These are phyloP conservation scores for Myotis myotis DNA, from an alignment of 2,797 vertebrate genomes.

Conservation along the genomic window DNA sequence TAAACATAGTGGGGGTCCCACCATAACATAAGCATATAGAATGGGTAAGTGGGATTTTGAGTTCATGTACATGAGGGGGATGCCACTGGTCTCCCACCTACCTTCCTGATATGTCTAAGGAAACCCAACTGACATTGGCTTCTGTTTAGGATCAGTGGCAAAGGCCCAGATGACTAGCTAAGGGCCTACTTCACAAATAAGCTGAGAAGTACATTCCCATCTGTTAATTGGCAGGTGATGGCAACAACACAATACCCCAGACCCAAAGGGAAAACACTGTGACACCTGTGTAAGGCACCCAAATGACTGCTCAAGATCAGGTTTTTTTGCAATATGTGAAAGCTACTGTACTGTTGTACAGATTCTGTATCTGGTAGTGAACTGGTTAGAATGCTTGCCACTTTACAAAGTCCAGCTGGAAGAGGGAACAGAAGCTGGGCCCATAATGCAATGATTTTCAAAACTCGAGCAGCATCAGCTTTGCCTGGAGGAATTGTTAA, in stretches of 20 bases:
- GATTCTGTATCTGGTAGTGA: conserved; percentile 10
- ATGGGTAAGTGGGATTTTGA: neutral
- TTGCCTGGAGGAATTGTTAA: conserved; percentile 29
- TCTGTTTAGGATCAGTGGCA: conserved; percentile 10
- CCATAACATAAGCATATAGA: neutral
- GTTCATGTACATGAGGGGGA: neutral
- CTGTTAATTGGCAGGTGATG: neutral
- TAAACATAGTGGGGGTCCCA: neutral
- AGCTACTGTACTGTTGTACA: neutral
- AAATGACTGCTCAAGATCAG: conserved; percentile 10
- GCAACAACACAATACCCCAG: neutral
- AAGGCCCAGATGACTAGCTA: neutral
- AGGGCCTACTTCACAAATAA: neutral
- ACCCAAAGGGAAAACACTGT: conserved; percentile 25
- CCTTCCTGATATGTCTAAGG: neutral
- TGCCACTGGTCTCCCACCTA: neutral
- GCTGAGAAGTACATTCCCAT: neutral
- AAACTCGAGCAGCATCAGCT: conserved; percentile 16
- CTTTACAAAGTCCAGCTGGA: conserved; percentile 21
- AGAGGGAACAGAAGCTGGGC: neutral
- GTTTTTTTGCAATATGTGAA: conserved; percentile 30
- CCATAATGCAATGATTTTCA: conserved; percentile 16
- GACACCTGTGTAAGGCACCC: neutral
- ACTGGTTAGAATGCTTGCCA: conserved; percentile 41
- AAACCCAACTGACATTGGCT: neutral